These are phyloP conservation scores for Sebastes miniatus DNA, from an alignment of 2,797 vertebrate species.

Conservation along the genomic window DNA sequence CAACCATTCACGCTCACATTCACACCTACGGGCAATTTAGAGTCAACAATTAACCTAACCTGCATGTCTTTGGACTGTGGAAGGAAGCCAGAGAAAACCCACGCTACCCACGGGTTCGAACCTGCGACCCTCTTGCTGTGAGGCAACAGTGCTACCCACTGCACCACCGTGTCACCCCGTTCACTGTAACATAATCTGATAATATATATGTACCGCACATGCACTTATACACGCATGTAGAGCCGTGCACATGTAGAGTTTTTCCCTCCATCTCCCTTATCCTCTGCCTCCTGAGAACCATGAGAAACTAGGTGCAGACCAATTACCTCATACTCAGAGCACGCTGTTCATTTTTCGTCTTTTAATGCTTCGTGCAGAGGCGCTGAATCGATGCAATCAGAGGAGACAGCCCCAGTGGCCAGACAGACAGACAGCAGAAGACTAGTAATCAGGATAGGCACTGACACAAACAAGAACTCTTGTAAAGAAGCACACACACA, in stretches of 20 bases:
- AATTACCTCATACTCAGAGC: slow-evolving; percentile 57
- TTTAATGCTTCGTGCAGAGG: slow-evolving; percentile 60
- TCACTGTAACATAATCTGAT: not conserved
- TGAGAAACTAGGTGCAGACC: slow-evolving; percentile 44
- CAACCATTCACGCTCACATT: too few relatives aligned
- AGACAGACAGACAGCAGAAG: slow-evolving; percentile 48
- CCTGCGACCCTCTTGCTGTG: too few relatives aligned
- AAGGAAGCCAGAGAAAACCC: too few relatives aligned
- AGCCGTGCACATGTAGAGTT: not conserved
- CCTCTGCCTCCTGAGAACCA: slow-evolving; percentile 17
- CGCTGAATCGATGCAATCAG: slow-evolving; percentile 70
- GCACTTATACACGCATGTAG: not conserved
- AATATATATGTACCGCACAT: not conserved
- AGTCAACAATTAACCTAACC: too few relatives aligned
- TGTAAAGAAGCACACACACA: slow-evolving; percentile 11
- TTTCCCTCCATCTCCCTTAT: not conserved
- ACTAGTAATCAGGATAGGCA: slow-evolving; percentile 56
- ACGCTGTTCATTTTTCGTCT: slow-evolving; percentile 56
- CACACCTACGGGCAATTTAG: too few relatives aligned
- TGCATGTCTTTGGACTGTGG: too few relatives aligned
- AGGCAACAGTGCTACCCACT: too few relatives aligned
- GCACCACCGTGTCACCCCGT: not conserved
- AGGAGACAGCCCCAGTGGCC: slow-evolving; percentile 60
- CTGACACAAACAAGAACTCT: slow-evolving; percentile 43
- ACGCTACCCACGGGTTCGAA: too few relatives aligned